Evolutionary conservation across 2,888 invertebrate genomes (phyloP), one percentile per base, ranked within the genome.

Genomic region (Drosophila anceps): DNA sequence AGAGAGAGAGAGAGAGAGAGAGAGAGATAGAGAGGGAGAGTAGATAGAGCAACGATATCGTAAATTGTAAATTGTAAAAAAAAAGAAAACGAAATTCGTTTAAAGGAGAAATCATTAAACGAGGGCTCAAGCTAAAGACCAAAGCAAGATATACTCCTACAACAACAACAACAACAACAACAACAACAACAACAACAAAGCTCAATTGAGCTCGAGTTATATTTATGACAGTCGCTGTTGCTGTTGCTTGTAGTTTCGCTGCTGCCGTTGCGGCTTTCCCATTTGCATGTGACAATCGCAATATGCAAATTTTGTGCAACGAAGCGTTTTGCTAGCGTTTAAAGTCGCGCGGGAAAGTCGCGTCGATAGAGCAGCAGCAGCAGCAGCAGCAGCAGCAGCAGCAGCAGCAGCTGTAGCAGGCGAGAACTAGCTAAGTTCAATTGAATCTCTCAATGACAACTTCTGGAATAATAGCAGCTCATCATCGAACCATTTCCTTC

Each of bases 291-390:
- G 74, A 77, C 77, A 58, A 60, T 79, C 60, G 55, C 50, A 6
- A 79, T 81, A 86, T 84, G 84, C 79, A 88, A 84, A 84, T 84
- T 84, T 86, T 86, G 89, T 88, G 84, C 84, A 84, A 51, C 86
- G 86, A 88, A 83, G 84, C 84, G 86, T 84, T 88, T 84, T 78
- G 73, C 64, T 57, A 68, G 76, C 82, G 85, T 79, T 87, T 84
- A 81, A 82, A 87, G 58, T 73, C 82, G 82, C 79, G 65, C 85
- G 88, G 77, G 85, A 84, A 84, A 84, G 88, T 88, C 88, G 72
- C 83, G 51, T 37, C 7, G 24, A 41, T 5, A 18, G 41, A 24
- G 24, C 24, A 44, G 44, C 44, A 46, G 27, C 29, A 10, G 29
- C 29, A 18, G 12, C 31, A 18, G 33, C 24, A 24, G 24, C 24